Percentiles rank a stretch among this genome's conserved stretches.
Evolutionary conservation across 1,140 invertebrate genomes (phyloP).

Genomic region (Lasaia peninsularis): DNA sequence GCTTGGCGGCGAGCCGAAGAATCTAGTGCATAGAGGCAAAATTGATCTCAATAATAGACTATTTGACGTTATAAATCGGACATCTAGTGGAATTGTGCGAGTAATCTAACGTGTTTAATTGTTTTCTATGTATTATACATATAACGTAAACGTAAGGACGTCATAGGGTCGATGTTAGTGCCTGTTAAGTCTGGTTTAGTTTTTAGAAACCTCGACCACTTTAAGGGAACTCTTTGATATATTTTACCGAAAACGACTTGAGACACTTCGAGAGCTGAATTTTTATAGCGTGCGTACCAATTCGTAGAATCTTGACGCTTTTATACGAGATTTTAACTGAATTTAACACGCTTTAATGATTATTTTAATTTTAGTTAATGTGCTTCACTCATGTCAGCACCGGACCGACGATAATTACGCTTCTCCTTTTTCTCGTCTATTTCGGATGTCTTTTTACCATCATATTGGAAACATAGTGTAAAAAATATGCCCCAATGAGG

Average conservation of each 20-base stretch:
- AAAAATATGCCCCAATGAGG: no score
- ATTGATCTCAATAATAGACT: constrained; percentile 74
- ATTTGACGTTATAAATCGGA: constrained; percentile 59
- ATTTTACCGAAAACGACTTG: constrained; percentile 67
- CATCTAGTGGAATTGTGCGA: constrained; percentile 72
- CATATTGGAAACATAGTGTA: no score
- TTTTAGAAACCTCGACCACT: constrained; percentile 66
- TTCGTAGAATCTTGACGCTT: constrained; percentile 53
- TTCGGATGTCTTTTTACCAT: no score
- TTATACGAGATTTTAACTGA: constrained; percentile 51
- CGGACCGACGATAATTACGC: background rate
- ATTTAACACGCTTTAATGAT: constrained; percentile 28
- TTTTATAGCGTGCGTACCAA: constrained; percentile 27
- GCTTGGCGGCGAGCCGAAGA: constrained; percentile 37
- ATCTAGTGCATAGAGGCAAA: constrained; percentile 64
- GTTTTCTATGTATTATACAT: constrained; percentile 70
- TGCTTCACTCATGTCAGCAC: background rate
- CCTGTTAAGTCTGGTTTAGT: constrained; percentile 68
- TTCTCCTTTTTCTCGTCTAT: background rate
- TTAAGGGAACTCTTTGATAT: constrained; percentile 56
- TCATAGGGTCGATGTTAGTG: constrained; percentile 61
- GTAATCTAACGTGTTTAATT: constrained; percentile 59
- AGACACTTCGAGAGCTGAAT: constrained; percentile 41
- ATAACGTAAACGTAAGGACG: constrained; percentile 47
- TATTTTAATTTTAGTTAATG: constrained; percentile 14